These are phyloP conservation scores for Mus caroli DNA, from an alignment of 2,797 vertebrate species.

Conservation along the genomic window DNA sequence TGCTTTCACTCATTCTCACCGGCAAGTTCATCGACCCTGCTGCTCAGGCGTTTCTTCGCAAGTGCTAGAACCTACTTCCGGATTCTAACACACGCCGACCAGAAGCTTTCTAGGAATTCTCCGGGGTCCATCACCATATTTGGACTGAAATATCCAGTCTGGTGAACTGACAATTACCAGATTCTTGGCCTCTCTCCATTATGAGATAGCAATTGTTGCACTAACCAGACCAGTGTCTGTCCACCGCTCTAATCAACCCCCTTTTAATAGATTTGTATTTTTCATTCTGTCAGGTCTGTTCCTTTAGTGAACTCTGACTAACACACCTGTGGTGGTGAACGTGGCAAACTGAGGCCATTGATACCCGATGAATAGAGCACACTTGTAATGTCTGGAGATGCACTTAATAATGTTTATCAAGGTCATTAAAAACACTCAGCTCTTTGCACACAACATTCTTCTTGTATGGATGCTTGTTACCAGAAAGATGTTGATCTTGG, in stretches of 20 bases:
- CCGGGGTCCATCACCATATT: background rate
- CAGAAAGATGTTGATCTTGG: background rate
- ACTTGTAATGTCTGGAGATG: background rate
- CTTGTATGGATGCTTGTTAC: background rate
- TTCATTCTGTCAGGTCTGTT: background rate
- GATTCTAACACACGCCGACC: background rate
- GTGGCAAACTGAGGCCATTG: background rate
- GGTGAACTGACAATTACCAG: background rate
- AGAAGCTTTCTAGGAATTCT: background rate
- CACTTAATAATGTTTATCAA: background rate
- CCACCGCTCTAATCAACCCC: background rate
- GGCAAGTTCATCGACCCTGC: background rate
- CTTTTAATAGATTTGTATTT: background rate
- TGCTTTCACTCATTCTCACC: background rate
- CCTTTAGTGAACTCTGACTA: background rate
- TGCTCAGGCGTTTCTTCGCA: background rate
- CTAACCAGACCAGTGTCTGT: background rate
- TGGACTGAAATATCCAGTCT: background rate
- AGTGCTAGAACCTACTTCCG: background rate
- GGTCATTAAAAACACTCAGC: conserved; percentile 1
- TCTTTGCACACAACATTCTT: background rate
- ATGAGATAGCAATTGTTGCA: background rate
- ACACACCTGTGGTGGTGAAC: background rate
- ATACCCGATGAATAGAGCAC: background rate
- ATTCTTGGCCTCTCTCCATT: background rate